Evolutionary conservation across 2,888 invertebrate genomes (phyloP), one percentile per base, ranked within the genome.

Genomic region (Gasteruption jaculator): DNA sequence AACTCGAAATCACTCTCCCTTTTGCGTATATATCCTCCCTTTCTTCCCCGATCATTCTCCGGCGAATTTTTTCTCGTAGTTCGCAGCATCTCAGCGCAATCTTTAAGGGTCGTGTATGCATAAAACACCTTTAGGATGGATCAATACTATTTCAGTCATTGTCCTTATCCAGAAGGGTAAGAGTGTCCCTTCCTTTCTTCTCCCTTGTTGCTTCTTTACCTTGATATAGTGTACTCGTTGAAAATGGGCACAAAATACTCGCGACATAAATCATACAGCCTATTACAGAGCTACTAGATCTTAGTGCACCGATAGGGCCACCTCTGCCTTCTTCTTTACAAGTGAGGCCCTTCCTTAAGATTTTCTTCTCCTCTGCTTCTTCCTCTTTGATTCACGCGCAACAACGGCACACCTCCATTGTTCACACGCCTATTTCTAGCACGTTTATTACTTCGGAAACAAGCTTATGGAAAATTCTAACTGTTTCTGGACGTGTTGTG

Each of bases 251-350:
- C 50, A 48, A 49, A 48, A 54, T 50, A 52, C 54, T 45, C 44
- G 46, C 50, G 58, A 61, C 65, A 65, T 66, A 66, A 68, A 68
- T 68, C 66, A 66, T 66, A 65, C 52, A 63, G 59, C 56, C 65
- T 57, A 62, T 65, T 67, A 65, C 59, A 58, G 58, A 52, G 60
- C 58, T 61, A 61, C 62, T 61, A 65, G 65, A 65, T 67, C 60
- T 46, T 49, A 52, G 41, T 52, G 50, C 45, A 41, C 50, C 60
- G 67, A 67, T 65, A 67, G n/a, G n/a, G 58, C 55, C 48, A 45
- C 36, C 36, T 38, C 37, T 33, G 45, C 42, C 34, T 42, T 44
- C 32, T 34, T 34, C 40, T n/a, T n/a, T n/a, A n/a, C n/a, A n/a
- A n/a, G n/a, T n/a, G n/a, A n/a, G n/a, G n/a, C n/a, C 38, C 26